Evolutionary conservation across 1,140 invertebrate species (phyloP).

Genomic region (Nephila pilipes): DNA sequence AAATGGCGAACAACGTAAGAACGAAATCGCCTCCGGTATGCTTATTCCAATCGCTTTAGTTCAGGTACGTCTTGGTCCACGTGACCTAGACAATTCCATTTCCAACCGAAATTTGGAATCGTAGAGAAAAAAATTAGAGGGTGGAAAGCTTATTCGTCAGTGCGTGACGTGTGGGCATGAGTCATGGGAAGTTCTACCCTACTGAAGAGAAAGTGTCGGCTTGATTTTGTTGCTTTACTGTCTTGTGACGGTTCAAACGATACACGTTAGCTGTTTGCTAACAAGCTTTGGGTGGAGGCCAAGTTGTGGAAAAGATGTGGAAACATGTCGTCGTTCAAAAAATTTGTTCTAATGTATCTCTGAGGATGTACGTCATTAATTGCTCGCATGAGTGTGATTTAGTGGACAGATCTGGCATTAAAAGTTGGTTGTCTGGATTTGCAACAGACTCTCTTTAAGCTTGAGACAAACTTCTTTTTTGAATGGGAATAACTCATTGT

Average conservation of each 20-base stretch:
- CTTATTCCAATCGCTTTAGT: slow-evolving; percentile 44
- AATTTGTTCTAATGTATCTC: background rate
- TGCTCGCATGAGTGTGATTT: background rate
- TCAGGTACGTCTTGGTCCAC: slow-evolving; percentile 47
- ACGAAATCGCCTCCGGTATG: slow-evolving; percentile 7
- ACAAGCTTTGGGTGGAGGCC: slow-evolving; percentile 23
- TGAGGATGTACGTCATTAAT: background rate
- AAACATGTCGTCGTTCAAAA: background rate
- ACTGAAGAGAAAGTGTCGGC: slow-evolving; percentile 12
- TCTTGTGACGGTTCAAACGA: slow-evolving; percentile 16
- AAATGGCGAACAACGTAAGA: slow-evolving; percentile 18
- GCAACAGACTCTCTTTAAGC: too few relatives aligned
- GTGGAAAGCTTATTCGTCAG: slow-evolving; percentile 4
- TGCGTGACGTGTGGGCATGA: slow-evolving; percentile 43
- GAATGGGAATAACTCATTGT: too few relatives aligned
- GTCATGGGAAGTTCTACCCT: background rate
- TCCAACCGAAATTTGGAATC: slow-evolving; percentile 7
- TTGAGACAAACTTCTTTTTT: too few relatives aligned
- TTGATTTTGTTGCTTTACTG: background rate
- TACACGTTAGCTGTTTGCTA: slow-evolving; percentile 4
- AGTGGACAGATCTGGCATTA: background rate
- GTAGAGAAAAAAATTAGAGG: slow-evolving; percentile 27
- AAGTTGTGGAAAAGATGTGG: background rate
- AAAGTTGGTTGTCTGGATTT: background rate
- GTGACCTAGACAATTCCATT: slow-evolving; percentile 55